Evolutionary conservation across 2,888 invertebrate species (phyloP).

Genomic region (Brachyopa scutellaris): DNA sequence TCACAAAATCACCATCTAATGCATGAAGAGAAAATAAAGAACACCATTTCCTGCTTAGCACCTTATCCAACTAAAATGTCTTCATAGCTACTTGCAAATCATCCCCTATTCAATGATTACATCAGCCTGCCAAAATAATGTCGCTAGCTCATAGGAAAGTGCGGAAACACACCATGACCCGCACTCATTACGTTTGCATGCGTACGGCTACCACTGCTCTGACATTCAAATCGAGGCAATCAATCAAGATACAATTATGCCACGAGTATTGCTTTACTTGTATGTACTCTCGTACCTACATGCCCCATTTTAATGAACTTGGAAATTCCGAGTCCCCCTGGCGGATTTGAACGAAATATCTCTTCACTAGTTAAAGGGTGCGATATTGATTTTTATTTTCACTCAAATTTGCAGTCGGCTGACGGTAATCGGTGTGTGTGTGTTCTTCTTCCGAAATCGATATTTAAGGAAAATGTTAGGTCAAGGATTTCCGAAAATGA

Average conservation of each 20-base stretch:
- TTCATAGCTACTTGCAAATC: too few relatives aligned
- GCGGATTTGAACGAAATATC: not conserved
- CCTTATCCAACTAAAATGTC: too few relatives aligned
- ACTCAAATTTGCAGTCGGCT: slow-evolving; percentile 5
- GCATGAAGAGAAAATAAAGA: too few relatives aligned
- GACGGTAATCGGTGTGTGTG: not conserved
- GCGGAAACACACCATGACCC: not conserved
- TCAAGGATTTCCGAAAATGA: slow-evolving; percentile 30
- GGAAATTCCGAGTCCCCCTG: slow-evolving; percentile 46
- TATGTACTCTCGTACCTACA: too few relatives aligned
- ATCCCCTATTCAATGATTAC: slow-evolving; percentile 14
- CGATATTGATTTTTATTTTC: slow-evolving; percentile 34
- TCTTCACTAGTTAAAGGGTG: slow-evolving; percentile 3
- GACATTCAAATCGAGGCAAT: slow-evolving; percentile 43
- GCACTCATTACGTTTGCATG: slow-evolving; percentile 23
- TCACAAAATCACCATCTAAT: too few relatives aligned
- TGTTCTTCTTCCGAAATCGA: slow-evolving; percentile 10
- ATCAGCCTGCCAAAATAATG: slow-evolving; percentile 19
- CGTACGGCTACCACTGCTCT: slow-evolving; percentile 6
- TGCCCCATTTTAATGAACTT: slow-evolving; percentile 18
- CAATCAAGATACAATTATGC: slow-evolving; percentile 50
- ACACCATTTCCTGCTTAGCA: too few relatives aligned
- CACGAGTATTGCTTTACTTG: too few relatives aligned
- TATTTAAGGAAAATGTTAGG: not conserved
- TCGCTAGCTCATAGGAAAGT: slow-evolving; percentile 21